These are phyloP conservation scores for Amiota communis DNA, from an alignment of 2,888 invertebrate genomes.

Conservation along the genomic window DNA sequence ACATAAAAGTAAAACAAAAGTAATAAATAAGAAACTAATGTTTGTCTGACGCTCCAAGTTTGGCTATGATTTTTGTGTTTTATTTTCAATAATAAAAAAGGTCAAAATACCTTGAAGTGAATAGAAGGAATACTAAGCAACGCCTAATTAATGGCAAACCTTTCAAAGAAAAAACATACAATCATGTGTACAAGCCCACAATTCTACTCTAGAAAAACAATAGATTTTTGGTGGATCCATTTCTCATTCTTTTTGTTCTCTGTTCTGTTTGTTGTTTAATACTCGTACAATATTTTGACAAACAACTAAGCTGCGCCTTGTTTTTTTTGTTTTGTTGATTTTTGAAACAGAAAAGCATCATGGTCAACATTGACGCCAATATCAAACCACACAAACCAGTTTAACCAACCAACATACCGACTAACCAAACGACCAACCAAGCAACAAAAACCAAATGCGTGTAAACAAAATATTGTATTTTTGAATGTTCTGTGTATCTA, in stretches of 20 bases:
- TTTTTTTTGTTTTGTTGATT: slow-evolving; percentile 17
- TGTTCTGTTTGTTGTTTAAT: slow-evolving; percentile 13
- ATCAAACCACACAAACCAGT: neutral
- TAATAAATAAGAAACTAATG: slow-evolving; percentile 63
- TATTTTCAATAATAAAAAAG: neutral
- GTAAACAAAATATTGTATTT: slow-evolving; percentile 12
- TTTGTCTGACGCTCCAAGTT: slow-evolving; percentile 53
- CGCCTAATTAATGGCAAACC: slow-evolving; percentile 30
- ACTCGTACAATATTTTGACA: slow-evolving; percentile 35
- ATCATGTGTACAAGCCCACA: neutral
- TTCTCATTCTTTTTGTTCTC: neutral
- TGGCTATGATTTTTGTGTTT: slow-evolving; percentile 40
- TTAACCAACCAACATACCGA: neutral
- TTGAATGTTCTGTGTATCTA: neutral
- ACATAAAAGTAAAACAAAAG: neutral
- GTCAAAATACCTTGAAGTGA: neutral
- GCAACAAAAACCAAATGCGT: slow-evolving; percentile 23
- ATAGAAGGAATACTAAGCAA: no score
- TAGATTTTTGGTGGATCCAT: no score
- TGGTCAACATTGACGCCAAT: neutral
- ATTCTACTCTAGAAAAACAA: neutral
- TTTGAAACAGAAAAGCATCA: neutral
- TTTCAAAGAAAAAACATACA: slow-evolving; percentile 12
- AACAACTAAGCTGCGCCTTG: slow-evolving; percentile 24
- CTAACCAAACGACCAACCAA: neutral